Percentiles rank a stretch among this genome's conserved stretches.
Evolutionary conservation across 2,113 vertebrate species (phyloP).

Genomic region (Ancistrus triradiatus): DNA sequence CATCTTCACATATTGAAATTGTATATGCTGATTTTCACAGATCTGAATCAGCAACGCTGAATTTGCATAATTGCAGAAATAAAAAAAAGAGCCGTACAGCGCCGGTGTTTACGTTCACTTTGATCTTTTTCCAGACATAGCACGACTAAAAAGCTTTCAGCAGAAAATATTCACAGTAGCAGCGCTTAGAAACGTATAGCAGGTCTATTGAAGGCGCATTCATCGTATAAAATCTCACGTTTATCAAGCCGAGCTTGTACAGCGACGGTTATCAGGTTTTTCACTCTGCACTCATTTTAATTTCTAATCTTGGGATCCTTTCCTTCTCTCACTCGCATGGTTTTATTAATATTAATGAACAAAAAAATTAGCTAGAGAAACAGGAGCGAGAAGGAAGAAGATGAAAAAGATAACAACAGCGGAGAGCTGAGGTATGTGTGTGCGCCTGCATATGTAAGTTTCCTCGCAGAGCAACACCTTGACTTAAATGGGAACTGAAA

Average conservation of each 20-base stretch:
- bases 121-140: conserved; percentile 12
- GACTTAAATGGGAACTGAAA: too few species aligned
- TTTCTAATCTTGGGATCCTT: conserved; percentile 8
- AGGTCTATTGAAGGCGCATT: not conserved
- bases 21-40: too few species aligned
- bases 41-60: too few species aligned
- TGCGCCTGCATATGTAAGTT: not conserved
- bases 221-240: not conserved
- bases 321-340: not conserved
- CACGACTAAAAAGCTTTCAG: too few species aligned
- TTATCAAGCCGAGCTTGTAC: conserved; percentile 2
- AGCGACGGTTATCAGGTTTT: not conserved
- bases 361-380: conserved; percentile 3
- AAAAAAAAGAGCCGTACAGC: too few species aligned
- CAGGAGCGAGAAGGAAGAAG: not conserved
- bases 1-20: too few species aligned
- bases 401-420: not conserved
- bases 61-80: too few species aligned
- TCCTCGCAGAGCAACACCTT: not conserved
- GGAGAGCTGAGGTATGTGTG: not conserved
- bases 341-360: conserved; percentile 23
- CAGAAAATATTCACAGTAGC: not conserved
- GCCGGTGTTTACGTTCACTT: conserved; percentile 23
- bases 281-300: conserved; percentile 1
- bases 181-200: not conserved